Base-by-base conservation (phyloP, 1,140 invertebrate genomes). In the Coenobita brevimanus region DNA sequence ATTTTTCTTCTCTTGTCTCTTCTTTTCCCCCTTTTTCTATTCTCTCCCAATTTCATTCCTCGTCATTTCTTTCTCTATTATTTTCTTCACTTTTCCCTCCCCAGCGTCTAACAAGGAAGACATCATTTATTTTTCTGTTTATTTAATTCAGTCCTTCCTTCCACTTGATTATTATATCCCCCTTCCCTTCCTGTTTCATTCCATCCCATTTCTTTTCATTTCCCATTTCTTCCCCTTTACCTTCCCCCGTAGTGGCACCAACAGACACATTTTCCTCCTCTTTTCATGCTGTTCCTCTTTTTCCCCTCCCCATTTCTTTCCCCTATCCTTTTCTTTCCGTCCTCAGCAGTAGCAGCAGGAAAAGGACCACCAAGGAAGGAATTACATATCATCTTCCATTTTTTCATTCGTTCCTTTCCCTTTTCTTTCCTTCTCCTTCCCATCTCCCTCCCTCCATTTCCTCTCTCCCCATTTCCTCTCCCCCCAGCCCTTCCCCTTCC, bases 361-460 rank as follows among this genome's bases (percentile, higher is more conserved):
- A n/a, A n/a, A n/a, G n/a, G n/a, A n/a, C n/a, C n/a, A n/a, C n/a
- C n/a, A n/a, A n/a, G n/a, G n/a, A n/a, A n/a, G n/a, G n/a, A n/a
- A n/a, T n/a, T n/a, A n/a, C n/a, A 57, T n/a, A 57, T n/a, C 54
- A 57, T 57, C n/a, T 57, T 57, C 54, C 54, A 10, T 57, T 57
- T 57, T 57, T n/a, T n/a, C n/a, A 10, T 57, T n/a, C n/a, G n/a
- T n/a, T 57, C 54, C 54, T 57, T 57, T n/a, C 54, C 54, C 54
- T 57, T n/a, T 57, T 57, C n/a, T n/a, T n/a, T 57, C 54, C 54
- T 57, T n/a, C 54, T 57, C 54, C 54, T 57, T n/a, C 54, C n/a
- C 54, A 10, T 57, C 54, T n/a, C n/a, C 54, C n/a, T 57, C 54
- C 54, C n/a, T 57, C 54, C 54, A n/a, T 10, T n/a, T n/a, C n/a